Percentiles rank a stretch among this genome's conserved stretches.
Evolutionary conservation across 2,113 vertebrate genomes (phyloP).

Genomic region (Limnothrissa miodon): DNA sequence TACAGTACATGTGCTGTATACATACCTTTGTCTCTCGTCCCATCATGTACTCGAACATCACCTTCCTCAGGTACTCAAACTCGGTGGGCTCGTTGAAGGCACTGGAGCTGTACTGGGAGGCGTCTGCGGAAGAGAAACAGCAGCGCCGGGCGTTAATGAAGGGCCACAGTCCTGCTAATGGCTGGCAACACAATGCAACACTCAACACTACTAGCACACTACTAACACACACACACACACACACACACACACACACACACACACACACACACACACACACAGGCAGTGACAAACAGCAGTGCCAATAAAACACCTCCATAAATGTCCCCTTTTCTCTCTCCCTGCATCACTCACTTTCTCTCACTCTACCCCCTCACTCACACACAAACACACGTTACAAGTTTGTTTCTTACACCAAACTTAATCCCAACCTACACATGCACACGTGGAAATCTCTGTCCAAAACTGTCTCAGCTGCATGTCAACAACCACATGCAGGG

Average conservation of each 20-base stretch:
- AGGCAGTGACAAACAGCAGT: not conserved
- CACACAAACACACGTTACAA: too few relatives aligned
- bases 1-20: not conserved
- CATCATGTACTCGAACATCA: constrained; percentile 99
- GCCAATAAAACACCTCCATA: not conserved
- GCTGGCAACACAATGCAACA: not conserved
- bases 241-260: not conserved
- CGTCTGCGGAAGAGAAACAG: constrained; percentile 67
- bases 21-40: constrained; percentile 96
- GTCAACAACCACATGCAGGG: not conserved
- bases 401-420: not conserved
- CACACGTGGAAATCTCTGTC: not conserved
- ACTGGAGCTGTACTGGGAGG: constrained; percentile 72
- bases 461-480: not conserved
- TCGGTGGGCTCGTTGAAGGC: constrained; percentile 83
- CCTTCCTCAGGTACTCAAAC: constrained; percentile 95
- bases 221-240: not conserved
- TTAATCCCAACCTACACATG: not conserved
- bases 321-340: not conserved
- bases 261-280: not conserved
- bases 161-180: not conserved
- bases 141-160: constrained; percentile 1
- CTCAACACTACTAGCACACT: constrained; percentile 15
- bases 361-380: too few relatives aligned
- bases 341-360: not conserved